Conservation (phyloP, 2,113 vertebrate genomes). For the Rhynchomys soricoides region DNA sequence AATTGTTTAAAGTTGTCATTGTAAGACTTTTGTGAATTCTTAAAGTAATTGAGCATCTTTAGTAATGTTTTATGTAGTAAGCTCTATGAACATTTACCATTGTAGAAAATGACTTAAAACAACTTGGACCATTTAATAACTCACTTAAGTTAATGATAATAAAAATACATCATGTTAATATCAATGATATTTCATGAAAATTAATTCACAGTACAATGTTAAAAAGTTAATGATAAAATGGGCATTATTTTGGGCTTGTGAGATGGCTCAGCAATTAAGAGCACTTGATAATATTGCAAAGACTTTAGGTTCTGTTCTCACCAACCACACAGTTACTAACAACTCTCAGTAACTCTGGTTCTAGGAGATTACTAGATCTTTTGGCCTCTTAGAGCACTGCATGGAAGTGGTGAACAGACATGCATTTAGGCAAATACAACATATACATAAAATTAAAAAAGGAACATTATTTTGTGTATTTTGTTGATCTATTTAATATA, state of each 20-base stretch:
- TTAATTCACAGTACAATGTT: neutral
- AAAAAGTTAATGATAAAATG: neutral
- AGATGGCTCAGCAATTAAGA: neutral
- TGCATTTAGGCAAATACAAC: neutral
- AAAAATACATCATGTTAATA: neutral
- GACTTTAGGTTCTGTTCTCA: neutral
- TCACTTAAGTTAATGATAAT: neutral
- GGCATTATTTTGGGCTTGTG: neutral
- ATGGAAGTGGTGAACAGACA: neutral
- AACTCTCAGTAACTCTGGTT: neutral
- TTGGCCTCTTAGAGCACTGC: neutral
- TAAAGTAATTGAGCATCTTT: neutral
- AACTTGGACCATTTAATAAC: neutral
- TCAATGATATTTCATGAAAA: neutral
- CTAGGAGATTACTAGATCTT: neutral
- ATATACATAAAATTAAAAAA: neutral
- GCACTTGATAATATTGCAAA: neutral
- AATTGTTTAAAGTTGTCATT: neutral
- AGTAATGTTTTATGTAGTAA: neutral
- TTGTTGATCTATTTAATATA: neutral
- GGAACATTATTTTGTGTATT: neutral
- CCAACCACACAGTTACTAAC: neutral
- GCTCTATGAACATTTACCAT: neutral
- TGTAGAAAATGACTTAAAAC: neutral
- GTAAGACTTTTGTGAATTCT: neutral